Evolutionary conservation across 2,113 vertebrate genomes (phyloP), one percentile per base, ranked within the genome.

Genomic region (Cyphomyrus plagiostoma): DNA sequence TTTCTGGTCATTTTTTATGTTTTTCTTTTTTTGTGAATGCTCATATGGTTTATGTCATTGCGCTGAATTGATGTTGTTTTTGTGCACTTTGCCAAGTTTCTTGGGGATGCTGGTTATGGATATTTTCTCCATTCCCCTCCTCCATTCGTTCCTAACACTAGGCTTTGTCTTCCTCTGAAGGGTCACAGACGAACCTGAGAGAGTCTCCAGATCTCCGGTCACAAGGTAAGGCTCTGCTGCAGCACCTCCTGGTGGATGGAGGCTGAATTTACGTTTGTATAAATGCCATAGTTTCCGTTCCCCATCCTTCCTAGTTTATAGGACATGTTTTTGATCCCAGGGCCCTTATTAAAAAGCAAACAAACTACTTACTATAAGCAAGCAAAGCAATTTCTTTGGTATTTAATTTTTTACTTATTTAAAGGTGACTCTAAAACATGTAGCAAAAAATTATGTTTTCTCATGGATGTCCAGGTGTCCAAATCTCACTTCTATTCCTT

Each of bases 161-260:
- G 82, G 49, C 2, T 95, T 94, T 93, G 21, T 94, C 90, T 95
- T 93, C 92, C 90, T 94, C 92, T 90, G 21, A 93, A 98, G 98
- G 98, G 97, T 98, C 98, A 77, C 98, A 98, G 97, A 98, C 97
- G 96, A 98, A 98, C 96, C 97, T 98, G 97, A 98, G 98, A 96
- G 98, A 98, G 96, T 98, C 97, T 93, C 97, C 97, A 96, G 98
- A 98, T 95, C 97, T 98, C 95, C 97, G 98, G 93, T 98, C 98
- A 96, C 98, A 98, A 97, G 97, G 97, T 97, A 87, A 93, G 96
- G 93, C 6, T 52, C n/a, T 17, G 53, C 19, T 42, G 30, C 83
- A 70, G 56, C 30, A 7, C n/a, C 48, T 3, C 39, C 83, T 58
- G 21, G 42, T 62, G 80, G 6, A 8, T 2, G 45, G 66, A 80